phyloP scores from a whole-genome alignment of 2,888 invertebrate species.

The Capitulum mitella region DNA sequence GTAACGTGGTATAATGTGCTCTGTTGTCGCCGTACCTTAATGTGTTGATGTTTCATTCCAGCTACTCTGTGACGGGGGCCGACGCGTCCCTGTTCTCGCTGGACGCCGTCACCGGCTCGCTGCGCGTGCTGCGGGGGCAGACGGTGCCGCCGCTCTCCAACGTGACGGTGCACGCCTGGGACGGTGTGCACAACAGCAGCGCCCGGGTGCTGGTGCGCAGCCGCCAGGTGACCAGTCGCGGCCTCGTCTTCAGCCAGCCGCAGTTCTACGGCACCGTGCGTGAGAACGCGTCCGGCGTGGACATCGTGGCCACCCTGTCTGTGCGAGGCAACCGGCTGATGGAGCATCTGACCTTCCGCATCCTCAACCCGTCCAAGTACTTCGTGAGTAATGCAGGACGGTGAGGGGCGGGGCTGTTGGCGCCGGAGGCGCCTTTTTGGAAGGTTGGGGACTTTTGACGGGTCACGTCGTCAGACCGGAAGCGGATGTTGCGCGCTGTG shows the following conservation, averaged over 20 bases:
- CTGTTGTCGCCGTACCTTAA: too few species aligned
- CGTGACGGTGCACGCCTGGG: background rate
- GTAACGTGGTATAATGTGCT: too few species aligned
- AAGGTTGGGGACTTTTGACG: too few species aligned
- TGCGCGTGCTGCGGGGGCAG: background rate
- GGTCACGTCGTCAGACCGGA: too few species aligned
- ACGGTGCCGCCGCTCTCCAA: background rate
- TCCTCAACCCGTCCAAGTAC: slow-evolving; percentile 12
- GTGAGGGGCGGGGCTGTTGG: too few species aligned
- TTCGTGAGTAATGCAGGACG: background rate
- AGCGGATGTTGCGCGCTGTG: too few species aligned
- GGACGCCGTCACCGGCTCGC: background rate
- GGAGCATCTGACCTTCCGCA: slow-evolving; percentile 70
- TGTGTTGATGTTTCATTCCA: too few species aligned
- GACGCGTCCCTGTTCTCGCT: background rate
- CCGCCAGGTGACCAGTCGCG: slow-evolving; percentile 56
- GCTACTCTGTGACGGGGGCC: background rate
- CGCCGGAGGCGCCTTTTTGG: too few species aligned
- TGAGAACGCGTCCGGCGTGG: slow-evolving; percentile 76
- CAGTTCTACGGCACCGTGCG: slow-evolving; percentile 70
- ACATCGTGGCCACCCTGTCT: slow-evolving; percentile 73
- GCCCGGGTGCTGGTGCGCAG: background rate
- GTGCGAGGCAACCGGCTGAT: slow-evolving; percentile 77
- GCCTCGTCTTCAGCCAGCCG: slow-evolving; percentile 70
- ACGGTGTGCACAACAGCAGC: background rate